phyloP scores from a whole-genome alignment of 1,140 invertebrate species.

The Globodera rostochiensis region DNA sequence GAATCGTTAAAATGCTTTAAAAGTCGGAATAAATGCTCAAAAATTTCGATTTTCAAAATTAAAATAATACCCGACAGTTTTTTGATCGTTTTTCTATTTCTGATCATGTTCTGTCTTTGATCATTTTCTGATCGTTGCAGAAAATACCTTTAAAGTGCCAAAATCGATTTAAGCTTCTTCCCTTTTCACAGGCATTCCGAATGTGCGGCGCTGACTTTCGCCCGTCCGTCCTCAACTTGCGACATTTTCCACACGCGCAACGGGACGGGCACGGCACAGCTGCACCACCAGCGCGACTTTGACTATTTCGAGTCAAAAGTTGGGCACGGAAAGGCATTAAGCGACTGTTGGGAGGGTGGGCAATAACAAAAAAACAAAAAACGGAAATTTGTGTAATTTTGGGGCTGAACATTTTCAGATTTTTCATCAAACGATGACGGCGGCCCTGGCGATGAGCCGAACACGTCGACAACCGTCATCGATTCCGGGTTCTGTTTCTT shows the following conservation, averaged over 20 bases:
- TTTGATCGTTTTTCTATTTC: too few species aligned
- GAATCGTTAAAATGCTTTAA: too few species aligned
- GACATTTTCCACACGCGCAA: constrained; percentile 34
- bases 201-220: constrained; percentile 24
- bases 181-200: constrained; percentile 26
- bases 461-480: neutral
- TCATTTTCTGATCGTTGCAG: too few species aligned
- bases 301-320: constrained; percentile 1
- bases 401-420: neutral
- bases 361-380: neutral
- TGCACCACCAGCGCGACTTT: constrained; percentile 4
- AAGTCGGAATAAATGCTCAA: too few species aligned
- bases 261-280: constrained; percentile 21
- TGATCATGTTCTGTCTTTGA: too few species aligned
- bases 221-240: constrained; percentile 20
- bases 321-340: neutral
- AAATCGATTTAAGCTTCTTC: neutral
- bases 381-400: too few species aligned
- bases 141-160: too few species aligned
- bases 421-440: neutral
- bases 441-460: neutral
- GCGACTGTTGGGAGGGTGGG: constrained; percentile 1
- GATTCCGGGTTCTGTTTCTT: neutral
- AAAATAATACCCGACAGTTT: too few species aligned
- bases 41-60: too few species aligned